Evolutionary conservation across 2,888 invertebrate genomes (phyloP), one percentile per base, ranked within the genome.

Genomic region (Megalurothrips usitatus): DNA sequence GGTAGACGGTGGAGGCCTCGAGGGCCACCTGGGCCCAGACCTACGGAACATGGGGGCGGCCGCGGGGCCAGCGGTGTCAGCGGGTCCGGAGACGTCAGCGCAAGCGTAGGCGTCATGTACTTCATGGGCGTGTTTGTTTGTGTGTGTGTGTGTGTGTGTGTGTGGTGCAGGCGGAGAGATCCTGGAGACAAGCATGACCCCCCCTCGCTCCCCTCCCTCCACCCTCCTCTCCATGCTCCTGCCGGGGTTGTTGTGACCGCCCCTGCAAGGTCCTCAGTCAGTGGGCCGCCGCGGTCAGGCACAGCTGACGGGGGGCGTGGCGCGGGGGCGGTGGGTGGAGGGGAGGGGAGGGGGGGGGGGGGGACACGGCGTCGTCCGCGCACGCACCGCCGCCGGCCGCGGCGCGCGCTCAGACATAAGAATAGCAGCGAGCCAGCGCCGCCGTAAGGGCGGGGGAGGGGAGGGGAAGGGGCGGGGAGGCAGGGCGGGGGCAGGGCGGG

Each of bases 1-100:
- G 90, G 88, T 95, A 95, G 83, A 95, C 94, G 88, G 95, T 94
- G 84, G 94, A 93, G 81, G 94, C 94, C 88, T 96, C 96, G 82
- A 96, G 90, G 82, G 96, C 95, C 85, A 96, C 68, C 26, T 75
- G 68, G 23, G 68, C 68, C 68, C 68, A 75, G 12, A 75, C 68
- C 68, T 75, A 75, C 68, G 34, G 34, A 43, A 75, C 68, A 75
- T 12, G 12, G 68, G 6, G 26, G 23, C n/a, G 26, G 23, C n/a
- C 68, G 10, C 58, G 58, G 19, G 34, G 68, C 26, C 68, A 0
- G 14, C 34, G 34, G 34, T 9, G 68, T 75, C 68, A 75, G 26
- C 68, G 9, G 9, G 26, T 26, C 68, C 68, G 68, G 68, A 75
- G 26, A 26, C 26, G 68, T 26, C 68, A 75, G 68, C 26, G 58